phyloP scores from a whole-genome alignment of 1,140 invertebrate genomes.

The Scaptodrosophila lebanonensis region DNA sequence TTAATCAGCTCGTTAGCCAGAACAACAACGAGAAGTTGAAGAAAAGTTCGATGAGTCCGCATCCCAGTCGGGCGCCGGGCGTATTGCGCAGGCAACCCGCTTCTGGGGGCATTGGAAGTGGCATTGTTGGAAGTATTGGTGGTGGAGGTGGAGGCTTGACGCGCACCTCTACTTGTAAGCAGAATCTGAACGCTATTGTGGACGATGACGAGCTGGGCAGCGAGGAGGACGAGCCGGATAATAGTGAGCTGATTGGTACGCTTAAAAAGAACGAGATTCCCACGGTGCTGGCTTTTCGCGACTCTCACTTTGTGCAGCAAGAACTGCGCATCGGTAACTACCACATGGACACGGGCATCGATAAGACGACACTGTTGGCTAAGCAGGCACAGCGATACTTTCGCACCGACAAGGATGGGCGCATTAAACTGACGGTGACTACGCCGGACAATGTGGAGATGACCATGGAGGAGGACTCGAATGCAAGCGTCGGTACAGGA shows the following conservation, averaged over 20 bases:
- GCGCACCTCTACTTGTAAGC: constrained; percentile 59
- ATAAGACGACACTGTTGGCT: constrained; percentile 59
- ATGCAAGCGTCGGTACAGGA: constrained; percentile 30
- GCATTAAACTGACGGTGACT: constrained; percentile 66
- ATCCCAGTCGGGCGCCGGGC: constrained; percentile 3
- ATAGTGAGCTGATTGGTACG: constrained; percentile 34
- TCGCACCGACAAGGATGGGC: constrained; percentile 48
- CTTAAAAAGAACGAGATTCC: constrained; percentile 75
- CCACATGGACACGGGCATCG: constrained; percentile 75
- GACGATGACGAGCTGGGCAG: constrained; percentile 36
- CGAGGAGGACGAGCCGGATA: constrained; percentile 36
- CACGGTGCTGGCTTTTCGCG: constrained; percentile 69
- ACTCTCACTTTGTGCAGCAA: constrained; percentile 75
- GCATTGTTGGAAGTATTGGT: constrained; percentile 7
- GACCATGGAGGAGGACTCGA: constrained; percentile 64
- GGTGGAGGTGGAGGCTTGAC: constrained; percentile 25
- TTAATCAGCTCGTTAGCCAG: constrained; percentile 51
- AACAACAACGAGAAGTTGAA: constrained; percentile 39
- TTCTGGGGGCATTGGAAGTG: neutral
- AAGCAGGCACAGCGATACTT: constrained; percentile 48
- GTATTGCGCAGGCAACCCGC: no score
- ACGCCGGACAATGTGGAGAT: constrained; percentile 72
- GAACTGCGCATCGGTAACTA: constrained; percentile 76
- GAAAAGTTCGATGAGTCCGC: constrained; percentile 48
- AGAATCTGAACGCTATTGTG: constrained; percentile 63